These are phyloP conservation scores for Oncopeltus fasciatus DNA, from an alignment of 1,140 invertebrate species.

Conservation along the genomic window DNA sequence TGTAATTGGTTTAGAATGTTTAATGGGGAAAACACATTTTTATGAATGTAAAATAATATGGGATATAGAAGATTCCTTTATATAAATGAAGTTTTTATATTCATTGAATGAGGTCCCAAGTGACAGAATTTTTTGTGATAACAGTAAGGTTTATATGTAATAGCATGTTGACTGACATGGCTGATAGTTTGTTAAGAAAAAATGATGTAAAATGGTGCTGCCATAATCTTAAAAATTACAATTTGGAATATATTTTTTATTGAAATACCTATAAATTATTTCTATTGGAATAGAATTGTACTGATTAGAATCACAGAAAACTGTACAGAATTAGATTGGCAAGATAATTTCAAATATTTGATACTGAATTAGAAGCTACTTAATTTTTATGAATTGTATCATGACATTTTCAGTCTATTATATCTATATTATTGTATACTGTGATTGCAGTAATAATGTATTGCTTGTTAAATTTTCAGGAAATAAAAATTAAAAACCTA, in stretches of 20 bases:
- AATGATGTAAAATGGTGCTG: slow-evolving; percentile 3
- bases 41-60: not conserved
- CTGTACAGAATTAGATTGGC: too few species aligned
- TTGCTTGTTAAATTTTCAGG: not conserved
- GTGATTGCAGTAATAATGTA: not conserved
- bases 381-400: too few species aligned
- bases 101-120: not conserved
- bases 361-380: too few species aligned
- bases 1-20: too few species aligned
- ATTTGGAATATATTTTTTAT: slow-evolving; percentile 4
- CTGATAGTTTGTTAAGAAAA: not conserved
- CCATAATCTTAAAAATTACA: slow-evolving; percentile 8
- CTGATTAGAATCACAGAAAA: too few species aligned
- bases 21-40: too few species aligned
- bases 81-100: not conserved
- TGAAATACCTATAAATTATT: not conserved
- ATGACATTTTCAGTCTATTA: not conserved
- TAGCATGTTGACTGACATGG: not conserved
- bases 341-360: too few species aligned
- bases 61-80: too few species aligned
- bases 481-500: not conserved
- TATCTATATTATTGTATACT: not conserved
- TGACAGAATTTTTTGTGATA: not conserved
- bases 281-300: too few species aligned
- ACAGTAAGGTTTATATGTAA: not conserved